Conservation (phyloP, 1,140 invertebrate genomes). For the Cotesia typhae region DNA sequence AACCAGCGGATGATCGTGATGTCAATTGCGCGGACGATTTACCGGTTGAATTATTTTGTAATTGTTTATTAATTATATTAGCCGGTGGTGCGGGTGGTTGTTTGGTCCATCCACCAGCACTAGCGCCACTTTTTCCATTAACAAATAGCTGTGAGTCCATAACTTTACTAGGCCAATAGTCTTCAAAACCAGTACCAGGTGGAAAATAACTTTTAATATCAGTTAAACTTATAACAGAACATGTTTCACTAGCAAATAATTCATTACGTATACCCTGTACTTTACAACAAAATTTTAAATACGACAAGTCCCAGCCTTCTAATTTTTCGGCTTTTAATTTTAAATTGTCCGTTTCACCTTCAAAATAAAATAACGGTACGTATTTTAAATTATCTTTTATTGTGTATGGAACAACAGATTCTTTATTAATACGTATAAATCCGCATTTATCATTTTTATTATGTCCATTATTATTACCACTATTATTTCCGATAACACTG, state of each 20-base stretch:
- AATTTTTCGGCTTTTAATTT: constrained; percentile 85
- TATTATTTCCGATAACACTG: constrained; percentile 57
- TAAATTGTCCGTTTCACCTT: constrained; percentile 89
- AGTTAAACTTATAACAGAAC: constrained; percentile 86
- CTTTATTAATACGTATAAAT: constrained; percentile 93
- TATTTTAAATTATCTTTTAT: constrained; percentile 83
- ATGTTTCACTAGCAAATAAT: constrained; percentile 87
- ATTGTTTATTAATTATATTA: constrained; percentile 33
- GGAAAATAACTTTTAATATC: constrained; percentile 93
- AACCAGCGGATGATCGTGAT: constrained; percentile 40
- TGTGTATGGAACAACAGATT: constrained; percentile 92
- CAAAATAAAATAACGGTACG: constrained; percentile 94
- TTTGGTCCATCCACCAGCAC: constrained; percentile 71
- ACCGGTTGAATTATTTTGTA: constrained; percentile 52
- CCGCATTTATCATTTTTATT: constrained; percentile 82
- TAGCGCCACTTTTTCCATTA: constrained; percentile 68
- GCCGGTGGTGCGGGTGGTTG: constrained; percentile 64
- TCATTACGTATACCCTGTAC: constrained; percentile 92
- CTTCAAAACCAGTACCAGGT: constrained; percentile 86
- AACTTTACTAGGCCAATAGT: constrained; percentile 90
- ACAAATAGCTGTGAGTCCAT: constrained; percentile 78
- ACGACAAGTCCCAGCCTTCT: constrained; percentile 90
- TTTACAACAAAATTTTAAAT: constrained; percentile 93
- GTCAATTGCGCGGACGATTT: constrained; percentile 42
- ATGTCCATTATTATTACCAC: constrained; percentile 33